Conservation (phyloP, 1,140 invertebrate species). For the Cydia amplana region DNA sequence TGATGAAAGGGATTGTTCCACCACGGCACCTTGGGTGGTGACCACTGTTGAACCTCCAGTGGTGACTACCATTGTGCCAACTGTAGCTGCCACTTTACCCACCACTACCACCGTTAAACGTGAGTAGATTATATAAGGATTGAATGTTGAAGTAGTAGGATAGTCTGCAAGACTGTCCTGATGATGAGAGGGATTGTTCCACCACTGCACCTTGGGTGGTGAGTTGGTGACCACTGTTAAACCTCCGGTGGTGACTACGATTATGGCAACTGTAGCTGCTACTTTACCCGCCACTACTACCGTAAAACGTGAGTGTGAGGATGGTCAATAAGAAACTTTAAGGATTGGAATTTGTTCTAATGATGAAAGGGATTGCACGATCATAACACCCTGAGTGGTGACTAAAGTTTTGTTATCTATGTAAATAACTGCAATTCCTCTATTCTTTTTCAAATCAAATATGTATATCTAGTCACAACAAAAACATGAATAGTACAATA, state of each 20-base stretch:
- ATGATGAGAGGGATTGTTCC: slow-evolving; percentile 88
- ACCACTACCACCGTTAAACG: slow-evolving; percentile 56
- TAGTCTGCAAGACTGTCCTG: slow-evolving; percentile 89
- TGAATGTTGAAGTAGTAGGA: slow-evolving; percentile 85
- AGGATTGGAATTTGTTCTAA: too few species aligned
- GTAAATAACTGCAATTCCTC: too few species aligned
- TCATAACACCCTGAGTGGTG: too few species aligned
- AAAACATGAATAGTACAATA: too few species aligned
- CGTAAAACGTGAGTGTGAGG: slow-evolving; percentile 53
- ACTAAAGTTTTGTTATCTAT: too few species aligned
- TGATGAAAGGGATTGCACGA: too few species aligned
- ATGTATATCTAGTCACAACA: too few species aligned
- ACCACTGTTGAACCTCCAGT: slow-evolving; percentile 46
- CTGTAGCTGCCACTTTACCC: slow-evolving; percentile 38
- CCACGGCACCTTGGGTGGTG: slow-evolving; percentile 47
- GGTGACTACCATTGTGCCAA: slow-evolving; percentile 48
- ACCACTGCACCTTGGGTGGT: slow-evolving; percentile 51
- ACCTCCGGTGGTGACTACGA: slow-evolving; percentile 45
- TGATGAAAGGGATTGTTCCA: slow-evolving; percentile 87
- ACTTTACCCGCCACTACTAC: slow-evolving; percentile 49
- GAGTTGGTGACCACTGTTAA: slow-evolving; percentile 46
- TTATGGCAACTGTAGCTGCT: slow-evolving; percentile 40
- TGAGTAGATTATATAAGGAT: slow-evolving; percentile 40
- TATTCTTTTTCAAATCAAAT: too few species aligned
- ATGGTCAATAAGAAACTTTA: too few species aligned